Base-by-base conservation (phyloP, 2,888 invertebrate genomes). In the Pristionchus fissidentatus region DNA sequence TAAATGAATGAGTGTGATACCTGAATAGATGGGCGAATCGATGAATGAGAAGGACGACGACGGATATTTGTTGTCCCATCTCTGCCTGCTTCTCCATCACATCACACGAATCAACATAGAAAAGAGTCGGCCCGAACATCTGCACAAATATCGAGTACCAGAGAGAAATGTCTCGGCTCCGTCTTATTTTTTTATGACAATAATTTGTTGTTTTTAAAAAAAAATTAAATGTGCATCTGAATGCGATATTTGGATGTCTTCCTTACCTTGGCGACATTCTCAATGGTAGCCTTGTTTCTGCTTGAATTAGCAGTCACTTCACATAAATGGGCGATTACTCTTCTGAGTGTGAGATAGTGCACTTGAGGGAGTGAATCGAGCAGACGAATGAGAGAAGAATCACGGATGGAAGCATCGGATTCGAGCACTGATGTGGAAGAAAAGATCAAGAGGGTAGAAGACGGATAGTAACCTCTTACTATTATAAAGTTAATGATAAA, bases 221-320 rank as follows among this genome's bases (percentile, higher is more conserved):
- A 49, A 49, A 15, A 26, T 26, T 62, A 22, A n/a, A n/a, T n/a
- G 8, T 62, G 19, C 8, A 62, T 62, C 32, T 29, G 26, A 41
- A n/a, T n/a, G n/a, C n/a, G n/a, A n/a, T n/a, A n/a, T n/a, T n/a
- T n/a, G n/a, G n/a, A n/a, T n/a, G n/a, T n/a, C n/a, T n/a, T 35
- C 5, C 38, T 7, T 7, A 90, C 88, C 84, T 90, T 91, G 19
- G 90, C 87, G 60, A 92, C 83, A 84, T 92, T 92, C 52, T 90
- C 90, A 46, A 90, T 84, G 49, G 88, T 89, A 29, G 91, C 91
- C 43, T 85, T 66, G 75, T 91, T 92, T 43, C 86, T 86, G 3
- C 73, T 70, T 10, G 87, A 84, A 62, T 89, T 86, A 8, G 86
- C 86, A 10, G 88, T 85, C 8, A 92, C 88, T 60, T 91, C 90